Conservation (phyloP, 2,113 vertebrate species). For the Nesogale talazaci region DNA sequence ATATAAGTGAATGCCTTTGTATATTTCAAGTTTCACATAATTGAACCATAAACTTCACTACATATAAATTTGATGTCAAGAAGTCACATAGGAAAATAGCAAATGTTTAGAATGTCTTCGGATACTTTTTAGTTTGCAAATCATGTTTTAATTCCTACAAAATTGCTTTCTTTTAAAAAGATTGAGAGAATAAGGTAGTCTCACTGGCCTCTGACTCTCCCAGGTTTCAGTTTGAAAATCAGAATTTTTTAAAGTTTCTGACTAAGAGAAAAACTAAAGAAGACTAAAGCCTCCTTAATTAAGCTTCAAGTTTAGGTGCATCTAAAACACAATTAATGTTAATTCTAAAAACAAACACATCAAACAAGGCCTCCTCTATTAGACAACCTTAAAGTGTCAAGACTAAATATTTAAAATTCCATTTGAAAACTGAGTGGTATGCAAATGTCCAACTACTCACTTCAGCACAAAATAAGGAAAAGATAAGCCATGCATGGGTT, state of each 20-base stretch:
- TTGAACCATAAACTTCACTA: too few relatives aligned
- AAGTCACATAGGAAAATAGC: too few relatives aligned
- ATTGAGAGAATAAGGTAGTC: too few relatives aligned
- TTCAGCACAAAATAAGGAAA: conserved; percentile 21
- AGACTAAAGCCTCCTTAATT: background rate
- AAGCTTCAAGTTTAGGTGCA: background rate
- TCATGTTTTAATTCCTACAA: too few relatives aligned
- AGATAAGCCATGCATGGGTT: fast-evolving
- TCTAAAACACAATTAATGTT: conserved; percentile 1
- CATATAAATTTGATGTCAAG: too few relatives aligned
- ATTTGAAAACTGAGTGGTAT: background rate
- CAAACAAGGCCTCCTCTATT: background rate
- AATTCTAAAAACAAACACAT: background rate
- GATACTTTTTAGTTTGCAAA: too few relatives aligned
- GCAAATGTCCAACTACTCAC: conserved; percentile 7
- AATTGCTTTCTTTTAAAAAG: too few relatives aligned
- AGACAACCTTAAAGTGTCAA: background rate
- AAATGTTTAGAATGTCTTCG: too few relatives aligned
- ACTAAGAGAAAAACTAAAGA: background rate
- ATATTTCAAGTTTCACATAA: too few relatives aligned
- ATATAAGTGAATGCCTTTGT: too few relatives aligned
- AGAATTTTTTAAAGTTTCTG: conserved; percentile 1
- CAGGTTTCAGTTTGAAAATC: background rate
- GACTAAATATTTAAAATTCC: background rate
- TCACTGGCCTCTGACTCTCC: background rate